Conservation (phyloP, 2,888 invertebrate genomes). For the Zonitis immaculata region DNA sequence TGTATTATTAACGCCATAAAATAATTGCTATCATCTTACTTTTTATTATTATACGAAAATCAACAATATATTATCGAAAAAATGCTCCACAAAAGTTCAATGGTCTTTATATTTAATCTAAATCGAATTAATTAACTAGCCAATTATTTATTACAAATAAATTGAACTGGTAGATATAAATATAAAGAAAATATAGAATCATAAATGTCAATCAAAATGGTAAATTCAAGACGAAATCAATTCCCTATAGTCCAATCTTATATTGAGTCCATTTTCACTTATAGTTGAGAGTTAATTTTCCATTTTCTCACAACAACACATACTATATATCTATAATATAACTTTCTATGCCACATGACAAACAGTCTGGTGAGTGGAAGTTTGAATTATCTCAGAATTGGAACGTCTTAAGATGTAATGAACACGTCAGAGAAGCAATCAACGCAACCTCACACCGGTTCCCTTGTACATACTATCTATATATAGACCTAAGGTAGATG, state of each 20-base stretch:
- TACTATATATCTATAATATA: neutral
- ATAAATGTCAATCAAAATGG: conserved; percentile 1
- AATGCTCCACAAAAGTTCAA: neutral
- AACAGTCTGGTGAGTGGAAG: conserved; percentile 25
- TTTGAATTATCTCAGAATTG: conserved; percentile 33
- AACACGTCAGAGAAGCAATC: conserved; percentile 40
- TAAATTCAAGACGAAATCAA: neutral
- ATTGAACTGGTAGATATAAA: too few relatives aligned
- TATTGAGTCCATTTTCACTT: neutral
- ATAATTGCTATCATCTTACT: conserved; percentile 3
- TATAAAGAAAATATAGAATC: neutral
- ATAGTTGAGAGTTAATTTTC: conserved; percentile 14
- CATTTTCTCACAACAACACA: conserved; percentile 15
- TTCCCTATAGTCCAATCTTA: neutral
- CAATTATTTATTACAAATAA: too few relatives aligned
- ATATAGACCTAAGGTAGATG: too few relatives aligned
- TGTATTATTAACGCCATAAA: conserved; percentile 5
- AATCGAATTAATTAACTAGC: neutral
- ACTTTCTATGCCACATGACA: conserved; percentile 23
- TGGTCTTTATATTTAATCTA: conserved; percentile 1
- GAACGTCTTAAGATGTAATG: conserved; percentile 35
- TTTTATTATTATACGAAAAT: neutral
- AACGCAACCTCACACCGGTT: conserved; percentile 34
- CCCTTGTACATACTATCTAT: too few relatives aligned
- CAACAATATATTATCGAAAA: neutral